phyloP scores from a whole-genome alignment of 2,888 invertebrate species.

The Pachydiplax longipennis region DNA sequence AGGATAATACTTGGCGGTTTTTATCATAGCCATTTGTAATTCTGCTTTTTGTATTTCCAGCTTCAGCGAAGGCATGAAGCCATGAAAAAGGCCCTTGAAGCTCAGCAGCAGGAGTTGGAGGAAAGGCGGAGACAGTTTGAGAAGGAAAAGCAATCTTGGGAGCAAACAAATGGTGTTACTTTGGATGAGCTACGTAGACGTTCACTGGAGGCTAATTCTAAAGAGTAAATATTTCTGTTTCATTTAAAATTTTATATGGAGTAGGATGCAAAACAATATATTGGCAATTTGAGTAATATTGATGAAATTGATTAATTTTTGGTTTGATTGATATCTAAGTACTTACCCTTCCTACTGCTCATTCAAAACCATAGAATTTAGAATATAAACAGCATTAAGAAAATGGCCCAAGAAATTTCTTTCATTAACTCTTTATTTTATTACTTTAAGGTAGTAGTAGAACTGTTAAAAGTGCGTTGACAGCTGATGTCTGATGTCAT shows the following conservation, averaged over 20 bases:
- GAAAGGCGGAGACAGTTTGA: slow-evolving; percentile 87
- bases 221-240: slow-evolving; percentile 71
- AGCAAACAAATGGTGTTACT: slow-evolving; percentile 86
- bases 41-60: slow-evolving; percentile 55
- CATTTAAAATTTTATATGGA: background rate
- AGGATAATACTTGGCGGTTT: too few relatives aligned
- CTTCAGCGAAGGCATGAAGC: slow-evolving; percentile 89
- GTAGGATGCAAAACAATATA: background rate
- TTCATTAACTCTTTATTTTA: too few relatives aligned
- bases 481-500: too few relatives aligned
- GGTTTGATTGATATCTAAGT: background rate
- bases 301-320: background rate
- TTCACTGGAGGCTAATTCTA: slow-evolving; percentile 88
- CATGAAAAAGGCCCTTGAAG: slow-evolving; percentile 79
- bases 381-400: too few relatives aligned
- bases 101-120: slow-evolving; percentile 90
- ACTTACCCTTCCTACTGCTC: background rate
- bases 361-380: too few relatives aligned
- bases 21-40: too few relatives aligned
- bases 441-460: too few relatives aligned
- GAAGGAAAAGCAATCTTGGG: slow-evolving; percentile 87
- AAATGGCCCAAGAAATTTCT: too few relatives aligned
- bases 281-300: background rate
- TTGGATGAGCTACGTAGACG: slow-evolving; percentile 87
- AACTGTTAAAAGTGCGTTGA: too few relatives aligned